phyloP scores from a whole-genome alignment of 2,797 vertebrate genomes.

The Orientallactaga sibirica region DNA sequence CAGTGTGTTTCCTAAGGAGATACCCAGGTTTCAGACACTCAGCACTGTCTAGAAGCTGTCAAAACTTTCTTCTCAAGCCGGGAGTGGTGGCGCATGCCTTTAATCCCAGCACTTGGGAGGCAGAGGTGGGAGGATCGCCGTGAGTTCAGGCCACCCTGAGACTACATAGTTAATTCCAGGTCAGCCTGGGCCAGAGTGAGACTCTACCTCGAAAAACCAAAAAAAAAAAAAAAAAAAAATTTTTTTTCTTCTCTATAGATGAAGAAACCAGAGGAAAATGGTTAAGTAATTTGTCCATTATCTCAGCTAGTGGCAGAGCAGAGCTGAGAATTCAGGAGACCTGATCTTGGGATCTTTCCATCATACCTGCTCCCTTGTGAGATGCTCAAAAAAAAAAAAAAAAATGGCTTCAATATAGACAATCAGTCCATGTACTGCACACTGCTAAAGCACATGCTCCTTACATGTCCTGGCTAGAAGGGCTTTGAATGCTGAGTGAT shows the following conservation, averaged over 20 bases:
- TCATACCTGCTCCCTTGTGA: conserved; percentile 43
- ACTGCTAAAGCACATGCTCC: conserved; percentile 47
- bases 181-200: no score
- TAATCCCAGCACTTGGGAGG: no score
- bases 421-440: conserved; percentile 31
- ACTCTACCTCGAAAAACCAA: no score
- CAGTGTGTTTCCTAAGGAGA: neutral
- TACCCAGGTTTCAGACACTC: neutral
- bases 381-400: neutral
- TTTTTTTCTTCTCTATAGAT: neutral
- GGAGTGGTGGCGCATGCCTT: no score
- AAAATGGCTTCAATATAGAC: conserved; percentile 46
- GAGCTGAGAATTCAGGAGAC: neutral
- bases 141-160: no score
- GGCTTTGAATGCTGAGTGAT: neutral
- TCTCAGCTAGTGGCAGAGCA: conserved; percentile 10
- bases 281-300: neutral
- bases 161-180: no score
- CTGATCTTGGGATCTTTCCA: neutral
- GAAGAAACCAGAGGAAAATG: neutral
- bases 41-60: neutral
- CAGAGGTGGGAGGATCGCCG: no score
- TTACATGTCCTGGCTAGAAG: neutral
- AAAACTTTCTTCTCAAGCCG: neutral
- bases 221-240: no score